Evolutionary conservation across 2,113 vertebrate species (phyloP).

Genomic region (Aleadryas rufinucha): DNA sequence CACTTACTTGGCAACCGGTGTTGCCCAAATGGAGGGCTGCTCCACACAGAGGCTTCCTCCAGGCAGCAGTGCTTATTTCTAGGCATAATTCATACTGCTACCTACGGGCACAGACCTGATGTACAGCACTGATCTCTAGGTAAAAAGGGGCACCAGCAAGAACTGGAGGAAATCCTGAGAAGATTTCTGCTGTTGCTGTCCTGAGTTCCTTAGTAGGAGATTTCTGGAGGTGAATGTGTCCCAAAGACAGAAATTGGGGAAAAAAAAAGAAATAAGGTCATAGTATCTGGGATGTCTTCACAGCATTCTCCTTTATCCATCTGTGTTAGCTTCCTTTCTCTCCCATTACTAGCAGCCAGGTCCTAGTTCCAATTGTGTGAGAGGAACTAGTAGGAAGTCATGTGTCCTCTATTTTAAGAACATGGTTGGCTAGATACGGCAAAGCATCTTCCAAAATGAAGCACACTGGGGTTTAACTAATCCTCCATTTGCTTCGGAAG

Average conservation of each 20-base stretch:
- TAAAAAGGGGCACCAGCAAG: neutral
- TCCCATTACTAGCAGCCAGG: neutral
- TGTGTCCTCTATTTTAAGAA: neutral
- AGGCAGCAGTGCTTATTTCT: neutral
- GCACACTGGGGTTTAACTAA: neutral
- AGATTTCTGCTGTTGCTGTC: neutral
- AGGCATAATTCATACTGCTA: neutral
- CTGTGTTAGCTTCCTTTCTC: neutral
- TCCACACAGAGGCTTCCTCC: neutral
- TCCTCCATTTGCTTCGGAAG: neutral
- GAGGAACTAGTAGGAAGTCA: neutral
- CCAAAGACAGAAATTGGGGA: neutral
- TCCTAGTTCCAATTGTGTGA: neutral
- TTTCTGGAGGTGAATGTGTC: neutral
- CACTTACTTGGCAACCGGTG: neutral
- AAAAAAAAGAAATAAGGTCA: neutral
- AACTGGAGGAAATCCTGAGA: neutral
- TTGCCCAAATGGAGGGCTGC: neutral
- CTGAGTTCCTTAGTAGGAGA: neutral
- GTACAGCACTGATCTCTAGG: neutral
- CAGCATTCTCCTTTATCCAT: neutral
- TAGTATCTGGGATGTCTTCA: neutral
- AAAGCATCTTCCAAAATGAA: neutral
- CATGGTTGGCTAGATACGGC: neutral
- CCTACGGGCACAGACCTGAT: neutral